phyloP scores from a whole-genome alignment of 2,888 invertebrate species.

The Tribolium freemani region DNA sequence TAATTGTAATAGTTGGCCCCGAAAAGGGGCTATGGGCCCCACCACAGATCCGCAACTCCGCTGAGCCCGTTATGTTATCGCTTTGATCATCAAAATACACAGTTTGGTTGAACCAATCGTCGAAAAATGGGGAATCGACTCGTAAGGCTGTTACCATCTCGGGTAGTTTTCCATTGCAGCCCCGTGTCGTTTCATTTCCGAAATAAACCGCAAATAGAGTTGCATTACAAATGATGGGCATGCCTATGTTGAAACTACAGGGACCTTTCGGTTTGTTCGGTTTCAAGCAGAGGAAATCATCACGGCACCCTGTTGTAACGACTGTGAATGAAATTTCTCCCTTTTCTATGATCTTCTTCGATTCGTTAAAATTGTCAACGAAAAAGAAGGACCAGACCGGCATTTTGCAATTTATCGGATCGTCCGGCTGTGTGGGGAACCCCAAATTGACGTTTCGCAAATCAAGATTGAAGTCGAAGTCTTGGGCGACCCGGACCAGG shows the following conservation, averaged over 20 bases:
- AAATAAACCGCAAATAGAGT: background rate
- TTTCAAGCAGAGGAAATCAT: background rate
- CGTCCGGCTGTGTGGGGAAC: too few relatives aligned
- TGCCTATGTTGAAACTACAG: background rate
- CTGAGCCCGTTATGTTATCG: background rate
- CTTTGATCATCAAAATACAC: background rate
- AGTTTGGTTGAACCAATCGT: background rate
- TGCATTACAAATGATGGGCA: background rate
- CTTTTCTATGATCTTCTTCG: background rate
- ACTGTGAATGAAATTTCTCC: background rate
- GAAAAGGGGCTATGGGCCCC: too few relatives aligned
- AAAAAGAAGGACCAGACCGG: constrained; percentile 3
- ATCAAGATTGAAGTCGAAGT: background rate
- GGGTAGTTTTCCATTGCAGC: background rate
- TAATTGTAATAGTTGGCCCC: too few relatives aligned
- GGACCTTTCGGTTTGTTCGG: background rate
- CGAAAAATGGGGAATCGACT: background rate
- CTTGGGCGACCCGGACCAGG: background rate
- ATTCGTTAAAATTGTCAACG: background rate
- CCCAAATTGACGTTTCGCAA: background rate
- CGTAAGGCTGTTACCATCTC: background rate
- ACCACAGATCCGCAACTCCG: background rate
- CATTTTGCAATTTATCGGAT: too few relatives aligned
- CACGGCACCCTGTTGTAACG: background rate
- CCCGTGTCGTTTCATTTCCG: background rate